phyloP scores from a whole-genome alignment of 2,113 vertebrate genomes.

The Lophotis ruficrista region DNA sequence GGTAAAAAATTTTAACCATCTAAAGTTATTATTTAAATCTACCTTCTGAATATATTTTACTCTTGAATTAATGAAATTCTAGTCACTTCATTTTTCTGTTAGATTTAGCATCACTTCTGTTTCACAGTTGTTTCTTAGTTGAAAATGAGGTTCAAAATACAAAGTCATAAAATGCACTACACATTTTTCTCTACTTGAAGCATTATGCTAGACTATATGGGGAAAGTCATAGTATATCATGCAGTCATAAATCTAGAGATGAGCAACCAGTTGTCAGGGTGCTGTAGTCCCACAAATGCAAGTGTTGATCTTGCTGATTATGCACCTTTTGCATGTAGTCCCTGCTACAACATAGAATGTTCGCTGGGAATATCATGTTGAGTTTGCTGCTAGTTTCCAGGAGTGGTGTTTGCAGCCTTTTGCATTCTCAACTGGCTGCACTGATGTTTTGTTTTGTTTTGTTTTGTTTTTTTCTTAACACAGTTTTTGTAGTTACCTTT shows the following conservation, averaged over 20 bases:
- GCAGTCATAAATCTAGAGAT: background rate
- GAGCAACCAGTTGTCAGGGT: background rate
- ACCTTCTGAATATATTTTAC: background rate
- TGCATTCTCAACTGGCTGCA: background rate
- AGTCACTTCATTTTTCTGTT: background rate
- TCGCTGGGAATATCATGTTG: background rate
- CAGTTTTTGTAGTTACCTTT: background rate
- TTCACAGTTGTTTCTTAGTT: background rate
- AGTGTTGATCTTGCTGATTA: background rate
- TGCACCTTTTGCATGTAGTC: background rate
- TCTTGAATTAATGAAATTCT: background rate
- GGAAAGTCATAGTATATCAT: background rate
- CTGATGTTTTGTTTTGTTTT: background rate
- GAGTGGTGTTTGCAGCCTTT: background rate
- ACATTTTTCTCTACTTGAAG: background rate
- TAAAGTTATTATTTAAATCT: background rate
- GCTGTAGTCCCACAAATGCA: background rate
- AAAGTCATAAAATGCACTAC: background rate
- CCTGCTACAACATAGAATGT: accelerated
- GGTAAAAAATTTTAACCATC: background rate
- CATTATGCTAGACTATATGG: background rate
- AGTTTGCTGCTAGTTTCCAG: background rate
- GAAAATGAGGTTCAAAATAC: background rate
- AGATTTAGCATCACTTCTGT: background rate
- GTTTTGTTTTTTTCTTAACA: accelerated